Evolutionary conservation across 2,888 invertebrate species (phyloP).

Genomic region (Temnothorax rugatulus): DNA sequence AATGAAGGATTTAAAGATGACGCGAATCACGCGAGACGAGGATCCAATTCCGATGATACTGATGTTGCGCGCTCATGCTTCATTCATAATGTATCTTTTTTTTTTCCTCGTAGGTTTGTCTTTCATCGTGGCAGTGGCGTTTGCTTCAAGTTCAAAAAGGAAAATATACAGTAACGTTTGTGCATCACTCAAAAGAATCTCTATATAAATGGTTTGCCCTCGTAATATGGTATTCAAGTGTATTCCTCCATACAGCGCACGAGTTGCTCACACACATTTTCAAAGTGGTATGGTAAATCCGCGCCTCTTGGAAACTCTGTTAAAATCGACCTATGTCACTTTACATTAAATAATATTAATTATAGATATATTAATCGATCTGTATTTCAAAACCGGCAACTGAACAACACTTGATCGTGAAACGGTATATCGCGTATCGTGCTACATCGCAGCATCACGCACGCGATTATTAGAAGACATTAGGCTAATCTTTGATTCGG

Average conservation of each 20-base stretch:
- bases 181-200: conserved; percentile 34
- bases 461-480: conserved; percentile 7
- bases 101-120: background rate
- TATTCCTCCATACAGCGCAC: background rate
- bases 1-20: conserved; percentile 19
- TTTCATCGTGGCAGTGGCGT: conserved; percentile 54
- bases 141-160: conserved; percentile 31
- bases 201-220: conserved; percentile 24
- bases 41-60: conserved; percentile 29
- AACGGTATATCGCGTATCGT: background rate
- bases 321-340: conserved; percentile 17
- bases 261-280: background rate
- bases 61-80: background rate
- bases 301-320: conserved; percentile 13
- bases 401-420: background rate
- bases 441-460: background rate
- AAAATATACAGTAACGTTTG: conserved; percentile 25
- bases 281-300: conserved; percentile 9
- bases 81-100: conserved; percentile 7
- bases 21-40: background rate
- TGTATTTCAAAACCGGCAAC: background rate
- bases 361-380: conserved; percentile 13
- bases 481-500: conserved; percentile 47
- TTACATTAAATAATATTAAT: conserved; percentile 36
- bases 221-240: conserved; percentile 5